Percentiles rank a stretch among this genome's conserved stretches.
Evolutionary conservation across 2,888 invertebrate species (phyloP).

Genomic region (Sipha maydis): DNA sequence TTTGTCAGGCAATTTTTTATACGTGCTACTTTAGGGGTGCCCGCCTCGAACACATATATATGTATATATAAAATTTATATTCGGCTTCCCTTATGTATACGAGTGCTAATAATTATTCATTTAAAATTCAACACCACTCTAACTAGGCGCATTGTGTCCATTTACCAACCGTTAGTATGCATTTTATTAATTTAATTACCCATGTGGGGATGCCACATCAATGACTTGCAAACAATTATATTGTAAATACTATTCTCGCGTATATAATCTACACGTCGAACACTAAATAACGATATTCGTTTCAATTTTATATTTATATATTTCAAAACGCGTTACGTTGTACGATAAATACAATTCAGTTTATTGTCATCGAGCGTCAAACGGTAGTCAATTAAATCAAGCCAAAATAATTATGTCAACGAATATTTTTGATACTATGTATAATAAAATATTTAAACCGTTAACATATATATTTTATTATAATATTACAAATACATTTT

Average conservation of each 20-base stretch:
- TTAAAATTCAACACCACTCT: conserved; percentile 61
- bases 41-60: not conserved
- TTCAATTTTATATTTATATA: not conserved
- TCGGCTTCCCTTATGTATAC: conserved; percentile 41
- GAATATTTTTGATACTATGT: too few species aligned
- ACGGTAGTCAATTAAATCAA: too few species aligned
- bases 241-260: conserved; percentile 8
- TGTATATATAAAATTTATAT: not conserved
- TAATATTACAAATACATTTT: too few species aligned
- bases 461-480: too few species aligned
- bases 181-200: conserved; percentile 59
- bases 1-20: conserved; percentile 41
- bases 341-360: too few species aligned
- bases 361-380: too few species aligned
- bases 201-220: conserved; percentile 18
- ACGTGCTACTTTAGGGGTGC: conserved; percentile 44
- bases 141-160: conserved; percentile 58
- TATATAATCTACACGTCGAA: not conserved
- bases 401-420: too few species aligned
- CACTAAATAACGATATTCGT: not conserved
- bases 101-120: conserved; percentile 54
- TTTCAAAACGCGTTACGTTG: too few species aligned
- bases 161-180: conserved; percentile 57
- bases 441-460: too few species aligned
- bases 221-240: conserved; percentile 42